A percentile compares a stretch with the other conserved stretches of the same genome.
Conservation (phyloP, 2,797 vertebrate species). For the Margarornis squamiger region DNA sequence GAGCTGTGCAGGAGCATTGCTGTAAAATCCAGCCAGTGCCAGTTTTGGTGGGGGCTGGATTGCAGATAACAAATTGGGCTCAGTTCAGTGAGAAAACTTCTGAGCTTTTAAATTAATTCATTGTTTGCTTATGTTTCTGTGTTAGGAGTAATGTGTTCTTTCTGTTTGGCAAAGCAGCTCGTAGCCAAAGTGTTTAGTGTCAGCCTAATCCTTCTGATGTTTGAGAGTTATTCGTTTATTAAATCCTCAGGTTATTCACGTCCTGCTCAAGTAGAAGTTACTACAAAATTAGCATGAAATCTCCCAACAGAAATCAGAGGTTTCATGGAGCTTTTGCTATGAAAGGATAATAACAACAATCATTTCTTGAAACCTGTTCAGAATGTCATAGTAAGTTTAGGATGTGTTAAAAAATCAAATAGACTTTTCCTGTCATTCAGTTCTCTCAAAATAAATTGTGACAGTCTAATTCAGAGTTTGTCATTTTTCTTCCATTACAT, state of each 20-base stretch:
- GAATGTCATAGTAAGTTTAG: neutral
- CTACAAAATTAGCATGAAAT: neutral
- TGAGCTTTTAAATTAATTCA: neutral
- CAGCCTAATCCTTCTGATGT: neutral
- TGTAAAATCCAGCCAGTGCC: neutral
- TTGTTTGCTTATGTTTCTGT: neutral
- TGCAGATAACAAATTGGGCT: neutral
- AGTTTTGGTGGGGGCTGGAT: neutral
- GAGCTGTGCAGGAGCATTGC: neutral
- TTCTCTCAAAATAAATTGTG: neutral
- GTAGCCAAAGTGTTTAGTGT: neutral
- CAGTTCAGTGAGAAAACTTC: neutral
- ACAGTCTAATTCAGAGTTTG: neutral
- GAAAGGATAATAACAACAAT: neutral
- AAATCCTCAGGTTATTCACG: neutral
- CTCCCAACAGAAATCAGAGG: conserved; percentile 1
- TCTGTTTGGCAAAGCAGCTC: neutral
- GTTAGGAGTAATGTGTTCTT: neutral
- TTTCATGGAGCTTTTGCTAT: conserved; percentile 21
- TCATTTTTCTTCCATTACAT: neutral
- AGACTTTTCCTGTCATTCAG: neutral
- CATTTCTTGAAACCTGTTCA: neutral
- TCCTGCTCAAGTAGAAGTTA: neutral
- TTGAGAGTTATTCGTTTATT: neutral
- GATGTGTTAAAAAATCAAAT: neutral